Evolutionary conservation across 2,797 vertebrate genomes (phyloP), one percentile per base, ranked within the genome.

Genomic region (Labeo calbasu): DNA sequence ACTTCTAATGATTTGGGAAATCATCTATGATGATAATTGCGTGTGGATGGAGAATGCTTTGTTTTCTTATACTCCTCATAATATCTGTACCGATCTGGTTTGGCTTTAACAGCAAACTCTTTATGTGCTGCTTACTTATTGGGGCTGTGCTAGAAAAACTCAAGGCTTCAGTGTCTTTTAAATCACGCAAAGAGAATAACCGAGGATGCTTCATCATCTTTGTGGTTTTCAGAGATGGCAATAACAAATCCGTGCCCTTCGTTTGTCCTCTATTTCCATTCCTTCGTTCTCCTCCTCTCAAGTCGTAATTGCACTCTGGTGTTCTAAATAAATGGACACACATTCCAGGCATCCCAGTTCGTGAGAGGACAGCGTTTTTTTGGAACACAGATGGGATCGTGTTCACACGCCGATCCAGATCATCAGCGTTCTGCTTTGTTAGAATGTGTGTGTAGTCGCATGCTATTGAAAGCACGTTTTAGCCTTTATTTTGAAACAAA

Each of bases 101-200:
- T 89, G 86, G 86, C 77, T 88, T 23, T 40, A 82, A 90, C 82
- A 84, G 82, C 80, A 81, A 77, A 81, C 14, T 75, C 78, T 89
- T 89, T 85, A 86, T 89, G 91, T 91, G 89, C 82, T 81, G 86
- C 43, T 70, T 85, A 85, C 87, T 90, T 87, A 86, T 89, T 25
- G 43, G 83, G 88, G 87, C 80, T 87, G 87, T 80, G 69, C 59
- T 48, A 70, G 79, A 76, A 92, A 89, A 91, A 86, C 81, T 46
- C 17, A 85, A 90, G 86, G 88, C 84, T 85, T 88, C 51, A 11
- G 69, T 82, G 75, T 82, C 14, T 75, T 53, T 84, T 81, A 63
- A 81, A 86, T 72, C 86, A 81, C 36, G 32, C 23, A 50, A 50
- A 76, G 17, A 66, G 51, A 76, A 43, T 83, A 80, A 86, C 77